phyloP scores from a whole-genome alignment of 2,113 vertebrate species.

The Lates calcarifer region DNA sequence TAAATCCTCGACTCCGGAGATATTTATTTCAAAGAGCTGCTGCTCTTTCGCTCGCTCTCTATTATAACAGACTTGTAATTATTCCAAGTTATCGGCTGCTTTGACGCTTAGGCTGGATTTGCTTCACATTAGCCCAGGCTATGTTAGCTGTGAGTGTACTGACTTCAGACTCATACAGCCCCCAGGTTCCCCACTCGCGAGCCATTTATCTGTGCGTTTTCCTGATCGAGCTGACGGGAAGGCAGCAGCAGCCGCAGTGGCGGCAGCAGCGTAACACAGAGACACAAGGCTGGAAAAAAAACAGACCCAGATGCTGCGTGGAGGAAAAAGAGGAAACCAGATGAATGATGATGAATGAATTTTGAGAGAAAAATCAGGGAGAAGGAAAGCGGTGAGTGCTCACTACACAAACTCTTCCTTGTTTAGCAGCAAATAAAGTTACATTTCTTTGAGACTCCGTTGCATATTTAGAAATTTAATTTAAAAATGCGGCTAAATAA shows the following conservation, averaged over 20 bases:
- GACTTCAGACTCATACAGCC: conserved; percentile 25
- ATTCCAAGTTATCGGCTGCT: conserved; percentile 45
- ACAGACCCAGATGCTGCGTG: conserved; percentile 69
- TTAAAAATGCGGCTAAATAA: not conserved
- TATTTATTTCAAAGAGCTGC: conserved; percentile 37
- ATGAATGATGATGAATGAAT: conserved; percentile 67
- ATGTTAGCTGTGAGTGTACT: conserved; percentile 21
- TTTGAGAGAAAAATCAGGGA: conserved; percentile 68
- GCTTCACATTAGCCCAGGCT: conserved; percentile 26
- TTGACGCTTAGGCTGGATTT: conserved; percentile 50
- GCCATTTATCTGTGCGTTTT: conserved; percentile 33
- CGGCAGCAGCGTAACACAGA: conserved; percentile 50
- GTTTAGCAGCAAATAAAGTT: conserved; percentile 26
- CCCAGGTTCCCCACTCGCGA: conserved; percentile 31
- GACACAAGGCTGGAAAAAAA: conserved; percentile 64
- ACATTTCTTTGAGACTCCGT: not conserved
- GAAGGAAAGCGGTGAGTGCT: conserved; percentile 80
- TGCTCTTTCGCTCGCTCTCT: conserved; percentile 27
- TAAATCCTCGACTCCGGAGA: conserved; percentile 49
- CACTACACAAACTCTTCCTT: conserved; percentile 54
- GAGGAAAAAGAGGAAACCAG: conserved; percentile 66
- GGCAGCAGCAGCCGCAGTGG: conserved; percentile 53
- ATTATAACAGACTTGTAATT: conserved; percentile 40
- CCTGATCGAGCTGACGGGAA: conserved; percentile 62
- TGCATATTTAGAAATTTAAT: not conserved